These are phyloP conservation scores for Chrysolina oricalcia DNA, from an alignment of 2,888 invertebrate genomes.

Conservation along the genomic window DNA sequence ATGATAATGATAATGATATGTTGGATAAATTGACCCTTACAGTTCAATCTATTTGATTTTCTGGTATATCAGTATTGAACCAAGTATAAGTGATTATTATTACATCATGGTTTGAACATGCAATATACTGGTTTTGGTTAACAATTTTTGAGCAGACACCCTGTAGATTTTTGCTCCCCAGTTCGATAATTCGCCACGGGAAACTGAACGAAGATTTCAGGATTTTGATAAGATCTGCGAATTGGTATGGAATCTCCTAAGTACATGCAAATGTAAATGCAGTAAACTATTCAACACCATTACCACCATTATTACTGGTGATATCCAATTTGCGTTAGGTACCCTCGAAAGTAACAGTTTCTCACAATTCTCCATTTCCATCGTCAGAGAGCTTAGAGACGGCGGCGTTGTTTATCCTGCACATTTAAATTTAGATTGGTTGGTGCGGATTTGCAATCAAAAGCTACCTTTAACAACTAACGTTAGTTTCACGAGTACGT, in stretches of 20 bases:
- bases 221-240: neutral
- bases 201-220: too few relatives aligned
- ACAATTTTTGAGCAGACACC: too few relatives aligned
- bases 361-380: neutral
- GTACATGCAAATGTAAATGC: slow-evolving; percentile 2
- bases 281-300: neutral
- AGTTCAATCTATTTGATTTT: too few relatives aligned
- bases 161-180: too few relatives aligned
- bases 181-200: too few relatives aligned
- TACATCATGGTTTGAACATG: too few relatives aligned
- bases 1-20: too few relatives aligned
- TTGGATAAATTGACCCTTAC: too few relatives aligned
- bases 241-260: neutral
- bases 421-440: slow-evolving; percentile 55
- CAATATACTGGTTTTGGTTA: too few relatives aligned
- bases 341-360: slow-evolving; percentile 16
- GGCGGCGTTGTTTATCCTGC: slow-evolving; percentile 41
- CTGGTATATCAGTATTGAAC: too few relatives aligned
- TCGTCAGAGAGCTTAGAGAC: neutral
- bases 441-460: slow-evolving; percentile 22
- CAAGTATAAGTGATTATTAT: too few relatives aligned
- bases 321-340: slow-evolving; percentile 14
- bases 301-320: neutral
- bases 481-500: neutral
- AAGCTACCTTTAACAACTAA: slow-evolving; percentile 20